Percentiles rank a stretch among this genome's conserved stretches.
Evolutionary conservation across 2,888 invertebrate species (phyloP).

Genomic region (Lasioglossum leucozonium): DNA sequence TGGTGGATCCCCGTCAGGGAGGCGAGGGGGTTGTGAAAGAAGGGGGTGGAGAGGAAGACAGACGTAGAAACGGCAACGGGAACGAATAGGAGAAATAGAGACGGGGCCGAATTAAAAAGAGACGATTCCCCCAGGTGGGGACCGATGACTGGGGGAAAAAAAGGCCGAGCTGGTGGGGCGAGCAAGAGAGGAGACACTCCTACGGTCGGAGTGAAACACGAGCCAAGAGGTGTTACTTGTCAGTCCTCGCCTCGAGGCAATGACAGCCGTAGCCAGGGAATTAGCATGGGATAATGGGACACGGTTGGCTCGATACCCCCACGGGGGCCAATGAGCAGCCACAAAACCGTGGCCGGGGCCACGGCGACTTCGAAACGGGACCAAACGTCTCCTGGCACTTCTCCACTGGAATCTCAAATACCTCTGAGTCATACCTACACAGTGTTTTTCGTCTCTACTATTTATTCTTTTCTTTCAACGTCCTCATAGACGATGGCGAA

Average conservation of each 20-base stretch:
- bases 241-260: conserved; percentile 83
- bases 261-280: conserved; percentile 83
- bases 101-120: conserved; percentile 53
- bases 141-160: conserved; percentile 67
- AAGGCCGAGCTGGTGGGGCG: conserved; percentile 56
- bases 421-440: conserved; percentile 74
- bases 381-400: conserved; percentile 66
- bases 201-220: conserved; percentile 76
- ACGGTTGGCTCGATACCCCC: conserved; percentile 79
- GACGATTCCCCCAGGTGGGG: conserved; percentile 54
- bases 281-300: conserved; percentile 85
- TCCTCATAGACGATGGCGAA: conserved; percentile 9
- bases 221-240: conserved; percentile 84
- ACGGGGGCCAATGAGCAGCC: conserved; percentile 79
- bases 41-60: conserved; percentile 13
- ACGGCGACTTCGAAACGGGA: conserved; percentile 67
- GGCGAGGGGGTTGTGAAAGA: neutral
- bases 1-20: neutral
- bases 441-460: conserved; percentile 51
- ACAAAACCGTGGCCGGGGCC: conserved; percentile 61
- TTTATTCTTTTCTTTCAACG: conserved; percentile 15
- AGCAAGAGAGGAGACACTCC: conserved; percentile 75
- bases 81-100: conserved; percentile 55
- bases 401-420: conserved; percentile 71
- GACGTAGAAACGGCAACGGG: conserved; percentile 54